Base-by-base conservation (phyloP, 92 coral and sea anemone genomes). In the Actinernus sp. region DNA sequence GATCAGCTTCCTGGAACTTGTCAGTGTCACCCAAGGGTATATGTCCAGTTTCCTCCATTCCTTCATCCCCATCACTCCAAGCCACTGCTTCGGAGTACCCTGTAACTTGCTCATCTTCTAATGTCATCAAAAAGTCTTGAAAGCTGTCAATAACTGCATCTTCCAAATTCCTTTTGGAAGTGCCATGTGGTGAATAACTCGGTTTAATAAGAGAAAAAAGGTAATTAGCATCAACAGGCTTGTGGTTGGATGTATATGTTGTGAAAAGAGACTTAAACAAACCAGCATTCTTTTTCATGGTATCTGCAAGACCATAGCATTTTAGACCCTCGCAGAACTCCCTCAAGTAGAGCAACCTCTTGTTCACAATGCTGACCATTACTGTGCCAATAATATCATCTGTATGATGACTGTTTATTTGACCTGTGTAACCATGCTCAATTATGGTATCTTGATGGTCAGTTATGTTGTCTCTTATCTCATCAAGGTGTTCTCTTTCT, bases 341-440 rank as follows among this genome's bases (percentile, higher is more conserved):
- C 3, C 55, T 71, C 39, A 80, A 29, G 27, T 26, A 61, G 18
- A 79, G 24, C 18, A 71, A 43, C 8, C 86, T 53, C 52, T 55
- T 85, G 32, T 51, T 78, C 21, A 86, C 41, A 60, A 87, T 52
- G 59, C 88, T 75, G 13, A 81, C 63, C 65, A 74, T 81, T 21
- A 87, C 71, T 55, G 88, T 75, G 31, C 81, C 88, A 49, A 55
- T 68, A 26, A 87, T 75, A 60, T 74, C 77, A 38, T 58, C 47
- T 55, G 41, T 17, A 52, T 76, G 84, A 16, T 61, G 65, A 3
- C 23, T n/a, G 49, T 69, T 64, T 41, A 87, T 56, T 32, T 22
- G 40, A 44, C 88, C 84, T 40, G 87, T 86, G 55, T 74, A 86
- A 13, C 88, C 88, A 86, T 86, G 78, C 46, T 80, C 79, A 17